Base-by-base conservation (phyloP, 2,888 invertebrate genomes). In the Polydrusus pterygomalis region DNA sequence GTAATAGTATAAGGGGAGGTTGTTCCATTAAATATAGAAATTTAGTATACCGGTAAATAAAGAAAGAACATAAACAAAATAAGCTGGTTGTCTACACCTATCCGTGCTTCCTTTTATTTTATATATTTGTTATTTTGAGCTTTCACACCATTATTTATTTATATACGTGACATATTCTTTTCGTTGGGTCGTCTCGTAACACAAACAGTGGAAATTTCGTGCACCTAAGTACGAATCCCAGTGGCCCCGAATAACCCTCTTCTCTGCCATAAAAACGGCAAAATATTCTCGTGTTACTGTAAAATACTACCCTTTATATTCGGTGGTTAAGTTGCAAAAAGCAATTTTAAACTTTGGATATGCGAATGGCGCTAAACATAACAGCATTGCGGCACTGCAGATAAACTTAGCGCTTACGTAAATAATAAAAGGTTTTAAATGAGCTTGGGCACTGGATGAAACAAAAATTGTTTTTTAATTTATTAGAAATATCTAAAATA, bases 221-320 rank as follows among this genome's bases (percentile, higher is more conserved):
- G 74, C 51, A 74, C 62, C 68, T 58, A 74, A 74, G 68, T 74
- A 68, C 49, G 68, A 68, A 74, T 74, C 74, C 74, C 74, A 49
- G 67, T 62, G 68, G 74, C 74, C 20, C 51, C 68, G 60, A 60
- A 62, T 68, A 63, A 74, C 43, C 74, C 67, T 58, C 74, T 15
- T 58, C 49, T 65, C 60, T 43, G 43, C 68, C 74, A 68, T 74
- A 74, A 74, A 74, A 74, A 71, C 71, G 51, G 63, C 71, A 51
- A 71, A 51, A 71, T 71, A 71, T 63, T 71, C 71, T 47, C 71
- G 63, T 51, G 63, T 54, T 40, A 63, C 71, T 64, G 38, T 71
- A 54, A 71, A 64, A 38, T 63, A 71, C 63, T 63, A 38, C 58
- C 71, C 70, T 60, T 47, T 63, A 51, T 54, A 62, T 63, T 63